Conservation (phyloP, 2,797 vertebrate species). For the Leptodactylus fallax region DNA sequence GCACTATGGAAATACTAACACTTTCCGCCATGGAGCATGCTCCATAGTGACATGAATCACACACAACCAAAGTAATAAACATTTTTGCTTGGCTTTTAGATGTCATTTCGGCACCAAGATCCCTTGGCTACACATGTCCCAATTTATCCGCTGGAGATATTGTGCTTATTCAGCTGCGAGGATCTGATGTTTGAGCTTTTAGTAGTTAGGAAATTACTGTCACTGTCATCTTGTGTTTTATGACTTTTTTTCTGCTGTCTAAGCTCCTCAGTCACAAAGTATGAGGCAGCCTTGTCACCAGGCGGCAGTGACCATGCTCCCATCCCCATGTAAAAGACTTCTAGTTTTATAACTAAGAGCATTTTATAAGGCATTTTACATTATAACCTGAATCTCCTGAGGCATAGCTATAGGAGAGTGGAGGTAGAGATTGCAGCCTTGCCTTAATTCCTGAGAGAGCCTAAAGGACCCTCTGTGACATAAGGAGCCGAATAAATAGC, state of each 20-base stretch:
- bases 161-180: constrained; percentile 53
- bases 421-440: no score
- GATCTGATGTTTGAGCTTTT: constrained; percentile 41
- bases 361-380: no score
- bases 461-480: no score
- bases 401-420: no score
- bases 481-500: no score
- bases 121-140: constrained; percentile 11
- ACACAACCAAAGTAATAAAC: background rate
- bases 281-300: background rate
- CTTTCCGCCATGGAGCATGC: background rate
- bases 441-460: no score
- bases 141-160: constrained; percentile 9
- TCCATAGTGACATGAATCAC: background rate
- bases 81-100: constrained; percentile 13
- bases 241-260: constrained; percentile 49
- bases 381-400: no score
- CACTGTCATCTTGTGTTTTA: constrained; percentile 43
- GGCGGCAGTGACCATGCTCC: background rate
- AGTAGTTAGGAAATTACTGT: constrained; percentile 49
- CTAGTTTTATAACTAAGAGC: no score
- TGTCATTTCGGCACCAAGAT: constrained; percentile 20
- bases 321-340: background rate
- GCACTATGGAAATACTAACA: background rate
- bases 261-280: constrained; percentile 1